Base-by-base conservation (phyloP, 1,140 invertebrate species). In the Oreohelix idahoensis region DNA sequence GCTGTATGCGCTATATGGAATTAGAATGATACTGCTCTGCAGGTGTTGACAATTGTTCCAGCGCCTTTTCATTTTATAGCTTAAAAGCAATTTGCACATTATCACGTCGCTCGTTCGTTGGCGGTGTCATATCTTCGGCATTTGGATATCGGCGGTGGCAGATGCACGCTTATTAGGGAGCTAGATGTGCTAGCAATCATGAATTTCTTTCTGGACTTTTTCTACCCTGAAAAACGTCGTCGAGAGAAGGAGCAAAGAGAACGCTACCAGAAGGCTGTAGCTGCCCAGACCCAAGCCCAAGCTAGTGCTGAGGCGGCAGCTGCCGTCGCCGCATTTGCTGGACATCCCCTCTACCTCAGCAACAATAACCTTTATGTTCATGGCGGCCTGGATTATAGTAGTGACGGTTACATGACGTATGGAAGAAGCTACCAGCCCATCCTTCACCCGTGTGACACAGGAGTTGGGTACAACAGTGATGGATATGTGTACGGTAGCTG, bases 141-240 rank as follows among this genome's bases (percentile, higher is more conserved):
- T n/a, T n/a, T n/a, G n/a, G n/a, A n/a, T n/a, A n/a, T n/a, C n/a
- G n/a, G n/a, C n/a, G n/a, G n/a, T n/a, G n/a, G n/a, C n/a, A n/a
- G n/a, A n/a, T n/a, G n/a, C n/a, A n/a, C n/a, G n/a, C n/a, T n/a
- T n/a, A n/a, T n/a, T n/a, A n/a, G n/a, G n/a, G n/a, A n/a, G 10
- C 53, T 58, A 23, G 23, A n/a, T 58, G 53, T n/a, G 5, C 29
- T 66, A 11, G 63, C 35, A 10, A 73, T 23, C 71, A 76, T 89
- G 88, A 86, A 88, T 80, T 89, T 89, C 83, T 88, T 89, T 63
- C 86, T 89, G 49, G 88, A 89, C 39, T 81, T 89, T 80, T 89
- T 89, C 53, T 87, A 89, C 63, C 85, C 87, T 58, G 88, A 89
- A 66, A 89, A 88, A 71, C 87, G 87, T 79, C 81, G 87, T 36